Conservation (phyloP, 2,797 vertebrate genomes). For the Antrozous pallidus region DNA sequence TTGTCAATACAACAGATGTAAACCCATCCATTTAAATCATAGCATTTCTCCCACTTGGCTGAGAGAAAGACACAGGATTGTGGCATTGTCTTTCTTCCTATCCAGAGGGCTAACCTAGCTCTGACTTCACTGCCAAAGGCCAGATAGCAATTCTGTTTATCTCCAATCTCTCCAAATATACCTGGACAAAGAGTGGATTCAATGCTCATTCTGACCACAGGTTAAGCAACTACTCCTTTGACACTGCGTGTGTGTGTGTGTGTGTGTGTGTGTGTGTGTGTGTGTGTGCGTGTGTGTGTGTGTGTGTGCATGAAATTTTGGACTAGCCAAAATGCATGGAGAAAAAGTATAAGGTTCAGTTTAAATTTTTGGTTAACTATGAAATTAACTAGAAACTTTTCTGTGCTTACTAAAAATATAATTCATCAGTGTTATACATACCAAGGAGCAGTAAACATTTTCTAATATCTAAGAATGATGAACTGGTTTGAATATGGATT, state of each 20-base stretch:
- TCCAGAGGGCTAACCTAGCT: not conserved
- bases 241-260: not conserved
- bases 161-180: not conserved
- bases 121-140: not conserved
- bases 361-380: not conserved
- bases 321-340: not conserved
- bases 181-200: not conserved
- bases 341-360: not conserved
- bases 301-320: not conserved
- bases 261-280: not conserved
- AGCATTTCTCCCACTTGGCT: not conserved
- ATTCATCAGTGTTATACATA: not conserved
- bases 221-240: not conserved
- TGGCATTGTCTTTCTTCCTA: not conserved
- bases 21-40: not conserved
- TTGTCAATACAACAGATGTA: not conserved
- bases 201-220: not conserved
- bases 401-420: not conserved
- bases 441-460: not conserved
- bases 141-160: not conserved
- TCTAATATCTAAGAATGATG: not conserved
- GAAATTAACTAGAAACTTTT: not conserved
- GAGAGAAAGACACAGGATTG: not conserved
- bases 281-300: too few species aligned
- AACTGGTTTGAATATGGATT: not conserved